A percentile compares a stretch with the other conserved stretches of the same genome.
Conservation (phyloP, 1,140 invertebrate genomes). For the Drosophila suzukii region DNA sequence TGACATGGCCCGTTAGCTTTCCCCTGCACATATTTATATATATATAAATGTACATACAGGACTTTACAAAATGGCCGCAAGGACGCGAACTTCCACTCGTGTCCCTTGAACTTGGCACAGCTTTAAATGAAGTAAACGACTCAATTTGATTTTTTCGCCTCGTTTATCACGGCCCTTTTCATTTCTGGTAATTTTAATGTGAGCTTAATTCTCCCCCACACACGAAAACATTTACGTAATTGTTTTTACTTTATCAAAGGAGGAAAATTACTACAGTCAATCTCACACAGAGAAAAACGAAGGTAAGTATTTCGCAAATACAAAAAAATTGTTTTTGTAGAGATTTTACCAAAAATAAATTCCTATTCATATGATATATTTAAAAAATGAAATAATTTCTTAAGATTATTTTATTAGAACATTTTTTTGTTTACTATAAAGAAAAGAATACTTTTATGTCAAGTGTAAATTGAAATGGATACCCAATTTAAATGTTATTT, state of each 20-base stretch:
- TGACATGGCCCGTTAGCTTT: slow-evolving; percentile 42
- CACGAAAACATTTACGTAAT: slow-evolving; percentile 33
- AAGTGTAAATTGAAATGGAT: too few species aligned
- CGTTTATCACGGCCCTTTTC: slow-evolving; percentile 21
- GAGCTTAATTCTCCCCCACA: slow-evolving; percentile 38
- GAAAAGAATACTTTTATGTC: too few species aligned
- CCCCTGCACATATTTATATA: neutral
- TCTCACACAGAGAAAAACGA: slow-evolving; percentile 1
- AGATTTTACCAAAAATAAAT: too few species aligned
- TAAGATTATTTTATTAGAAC: too few species aligned
- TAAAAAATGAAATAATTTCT: neutral
- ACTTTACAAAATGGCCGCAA: slow-evolving; percentile 22
- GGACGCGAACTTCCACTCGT: slow-evolving; percentile 5
- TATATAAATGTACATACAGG: neutral
- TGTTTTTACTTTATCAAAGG: slow-evolving; percentile 26
- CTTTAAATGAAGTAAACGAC: slow-evolving; percentile 40
- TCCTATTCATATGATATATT: too few species aligned
- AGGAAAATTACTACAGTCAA: slow-evolving; percentile 12
- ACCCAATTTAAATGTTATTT: too few species aligned
- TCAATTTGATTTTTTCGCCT: slow-evolving; percentile 57
- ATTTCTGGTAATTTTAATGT: slow-evolving; percentile 45
- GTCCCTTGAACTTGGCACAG: slow-evolving; percentile 32
- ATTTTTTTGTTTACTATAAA: too few species aligned
- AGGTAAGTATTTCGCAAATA: neutral
- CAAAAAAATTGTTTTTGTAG: too few species aligned